Base-by-base conservation (phyloP, 2,113 vertebrate species). In the Mastomys coucha region DNA sequence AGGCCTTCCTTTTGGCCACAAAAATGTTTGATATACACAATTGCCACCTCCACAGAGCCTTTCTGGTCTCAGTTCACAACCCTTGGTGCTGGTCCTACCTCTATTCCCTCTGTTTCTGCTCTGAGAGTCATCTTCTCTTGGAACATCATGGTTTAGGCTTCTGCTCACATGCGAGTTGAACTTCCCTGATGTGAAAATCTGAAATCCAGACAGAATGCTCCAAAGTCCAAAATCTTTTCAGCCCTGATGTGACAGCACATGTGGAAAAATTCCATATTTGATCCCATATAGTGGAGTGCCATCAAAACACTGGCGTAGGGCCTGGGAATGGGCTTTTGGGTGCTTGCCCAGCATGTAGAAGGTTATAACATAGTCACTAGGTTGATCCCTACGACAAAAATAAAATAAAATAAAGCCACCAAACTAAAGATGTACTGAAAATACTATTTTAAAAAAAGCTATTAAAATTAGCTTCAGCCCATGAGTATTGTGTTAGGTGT, bases 71-170 rank as follows among this genome's bases (percentile, higher is more conserved):
- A 2, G 36, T 85, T 60, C 36, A 60, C 51, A 39, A 11, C 5
- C 17, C 20, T 8, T 36, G 65, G 2, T 0, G 11, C 10, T 39
- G 17, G 0, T 26, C 33, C 42, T 22, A 2, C 4, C 22, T 26
- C 8, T 51, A n/a, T 2, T 0, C 56, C 49, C 33, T 60, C 65
- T 53, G 16, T 28, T 58, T 73, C 67, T 39, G 22, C 70, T 42
- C 53, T n/a, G 12, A 91, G 42, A 5, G 20, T 65, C 12, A 22
- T 58, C 36, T 39, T 91, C 53, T 78, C 20, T 17, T 85, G 2
- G 12, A 67, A 24, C n/a, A 22, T n/a, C 26, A 13, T 6, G 28
- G 58, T 58, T 22, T 31, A 72, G 72, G 28, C 49, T 28, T 76
- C 28, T 77, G 28, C 42, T 87, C 19, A 45, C 22, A 5, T n/a